Base-by-base conservation (phyloP, 2,888 invertebrate genomes). In the Synanthedon andrenaeformis region DNA sequence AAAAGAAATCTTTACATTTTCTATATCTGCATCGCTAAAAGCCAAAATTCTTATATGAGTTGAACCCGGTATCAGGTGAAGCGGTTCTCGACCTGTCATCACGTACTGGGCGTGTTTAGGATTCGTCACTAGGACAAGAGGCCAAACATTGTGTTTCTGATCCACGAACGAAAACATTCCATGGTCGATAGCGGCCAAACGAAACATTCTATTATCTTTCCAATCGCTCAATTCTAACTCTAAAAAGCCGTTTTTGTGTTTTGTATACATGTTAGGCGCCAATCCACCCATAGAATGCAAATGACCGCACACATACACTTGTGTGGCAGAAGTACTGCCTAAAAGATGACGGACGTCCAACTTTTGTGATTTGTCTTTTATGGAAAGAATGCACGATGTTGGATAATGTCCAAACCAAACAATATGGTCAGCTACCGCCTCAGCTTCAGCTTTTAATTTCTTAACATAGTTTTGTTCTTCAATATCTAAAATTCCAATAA, bases 201-300 rank as follows among this genome's bases (percentile, higher is more conserved):
- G 90, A 81, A 90, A 96, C 94, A 93, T 90, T 84, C 96, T 89
- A 70, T 94, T 94, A 66, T 95, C 94, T 79, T 95, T 97, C 96
- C 97, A 97, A 82, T 97, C 97, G 8, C 93, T 95, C 53, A 97
- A 82, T 81, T 97, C 97, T 55, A 97, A 85, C 80, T 97, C 97
- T 56, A 97, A 82, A 70, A 91, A 94, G 4, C 96, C 96, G 57
- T 90, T 90, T 63, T 91, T 91, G 68, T 97, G 97, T 62, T 93
- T 85, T 1, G 96, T 93, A 70, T 96, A 96, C 96, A 97, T 96
- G 60, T 91, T 88, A 6, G 93, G 92, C 1, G 95, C 91, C 5
- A 93, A 66, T 4, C 94, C 95, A 49, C 92, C 94, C 68, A 96
- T 88, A 2, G 92, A 92, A 79, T 97, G 97, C 62, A 96, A 90